Evolutionary conservation across 2,797 vertebrate genomes (phyloP), one percentile per base, ranked within the genome.

Genomic region (Lateolabrax maculatus): DNA sequence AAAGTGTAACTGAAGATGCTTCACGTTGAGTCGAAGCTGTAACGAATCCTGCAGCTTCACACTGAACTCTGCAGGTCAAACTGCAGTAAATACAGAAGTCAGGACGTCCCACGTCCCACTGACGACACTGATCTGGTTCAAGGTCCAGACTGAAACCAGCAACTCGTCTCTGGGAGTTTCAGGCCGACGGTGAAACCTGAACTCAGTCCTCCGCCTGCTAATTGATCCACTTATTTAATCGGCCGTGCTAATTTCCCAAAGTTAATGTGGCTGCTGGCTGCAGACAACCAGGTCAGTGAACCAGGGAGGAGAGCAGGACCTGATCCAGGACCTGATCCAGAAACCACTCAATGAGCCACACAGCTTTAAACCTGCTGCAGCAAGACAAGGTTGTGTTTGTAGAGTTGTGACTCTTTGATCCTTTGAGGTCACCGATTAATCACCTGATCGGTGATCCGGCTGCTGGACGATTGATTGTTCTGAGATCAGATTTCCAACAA

Each of bases 211-310:
- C 72, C 34, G 18, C 16, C 27, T 13, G 4, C 11, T 70, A 46
- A 79, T 71, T 64, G 71, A 79, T 79, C 60, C 31, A 18, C 64
- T 67, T 65, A 44, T 56, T 79, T 27, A 71, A 75, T 71, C 48
- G 12, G 8, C 70, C 5, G 41, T 44, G 67, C 49, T 74, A 31
- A 62, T 80, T 48, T 70, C 25, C 2, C 51, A 52, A 27, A 57
- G 65, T 15, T 51, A 62, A 61, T 2, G 48, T 15, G 48, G 56
- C 78, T 37, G 51, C 43, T 63, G 49, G 39, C 70, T 3, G 51
- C 52, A 39, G 7, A 67, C 21, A 60, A 64, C 4, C 5, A 60
- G 66, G 66, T 71, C 72, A 76, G 39, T 46, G 52, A 53, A n/a
- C 58, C 37, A 12, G 29, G 43, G 34, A 58, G 15, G 7, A 25